Evolutionary conservation across 2,113 vertebrate genomes (phyloP).

Genomic region (Morone chrysops): DNA sequence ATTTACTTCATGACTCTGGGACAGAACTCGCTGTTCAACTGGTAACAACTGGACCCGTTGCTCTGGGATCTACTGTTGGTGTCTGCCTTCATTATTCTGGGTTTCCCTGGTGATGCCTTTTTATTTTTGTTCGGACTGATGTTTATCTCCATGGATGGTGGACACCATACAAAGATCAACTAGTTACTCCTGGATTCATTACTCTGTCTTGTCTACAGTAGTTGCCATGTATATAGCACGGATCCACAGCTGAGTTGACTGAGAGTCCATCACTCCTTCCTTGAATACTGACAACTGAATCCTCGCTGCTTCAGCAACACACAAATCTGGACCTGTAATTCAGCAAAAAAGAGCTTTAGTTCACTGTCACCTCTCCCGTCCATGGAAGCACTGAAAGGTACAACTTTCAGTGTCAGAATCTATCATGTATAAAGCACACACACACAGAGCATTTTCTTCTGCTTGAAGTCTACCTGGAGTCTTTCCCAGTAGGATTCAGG

Average conservation of each 20-base stretch:
- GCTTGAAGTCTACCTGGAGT: constrained; percentile 1
- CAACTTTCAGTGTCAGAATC: background rate
- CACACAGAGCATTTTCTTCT: background rate
- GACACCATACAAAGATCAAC: background rate
- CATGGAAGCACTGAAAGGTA: background rate
- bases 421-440: background rate
- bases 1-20: constrained; percentile 98
- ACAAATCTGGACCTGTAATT: background rate
- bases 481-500: background rate
- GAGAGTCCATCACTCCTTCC: constrained; percentile 6
- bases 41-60: constrained; percentile 80
- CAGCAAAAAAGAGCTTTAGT: background rate
- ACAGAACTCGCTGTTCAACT: constrained; percentile 91
- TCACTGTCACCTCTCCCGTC: background rate
- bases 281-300: constrained; percentile 19
- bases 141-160: background rate
- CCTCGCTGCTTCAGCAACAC: background rate
- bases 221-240: background rate
- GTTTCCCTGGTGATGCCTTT: constrained; percentile 12
- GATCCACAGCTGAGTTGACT: background rate
- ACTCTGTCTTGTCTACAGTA: background rate
- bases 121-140: constrained; percentile 15
- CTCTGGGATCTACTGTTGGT: constrained; percentile 16
- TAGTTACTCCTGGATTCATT: background rate
- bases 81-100: constrained; percentile 14